Evolutionary conservation across 2,888 invertebrate species (phyloP).

Genomic region (Orchestes rusci): DNA sequence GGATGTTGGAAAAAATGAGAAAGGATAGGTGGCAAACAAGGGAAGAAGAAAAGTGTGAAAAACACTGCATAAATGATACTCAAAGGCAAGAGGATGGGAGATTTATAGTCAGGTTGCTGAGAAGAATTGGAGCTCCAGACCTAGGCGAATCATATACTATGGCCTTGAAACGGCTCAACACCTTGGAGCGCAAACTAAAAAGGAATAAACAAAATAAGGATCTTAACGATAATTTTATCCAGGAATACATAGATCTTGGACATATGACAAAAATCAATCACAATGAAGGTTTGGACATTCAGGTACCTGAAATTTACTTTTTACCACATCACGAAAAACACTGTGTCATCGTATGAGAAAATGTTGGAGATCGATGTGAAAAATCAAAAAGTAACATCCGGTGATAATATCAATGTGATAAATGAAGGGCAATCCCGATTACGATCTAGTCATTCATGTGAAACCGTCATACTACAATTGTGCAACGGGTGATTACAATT

Average conservation of each 20-base stretch:
- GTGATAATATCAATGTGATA: no score
- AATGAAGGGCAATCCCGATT: no score
- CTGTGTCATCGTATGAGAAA: no score
- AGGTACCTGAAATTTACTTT: neutral
- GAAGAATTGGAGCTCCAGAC: neutral
- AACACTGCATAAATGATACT: slow-evolving; percentile 1
- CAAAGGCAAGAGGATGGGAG: neutral
- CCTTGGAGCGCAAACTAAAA: slow-evolving; percentile 6
- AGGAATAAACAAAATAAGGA: slow-evolving; percentile 4
- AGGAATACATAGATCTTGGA: slow-evolving; percentile 14
- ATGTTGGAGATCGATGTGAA: no score
- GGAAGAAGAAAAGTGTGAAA: slow-evolving; percentile 12
- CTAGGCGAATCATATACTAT: slow-evolving; percentile 7
- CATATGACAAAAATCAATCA: slow-evolving; percentile 3
- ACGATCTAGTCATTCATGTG: no score
- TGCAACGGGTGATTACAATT: no score
- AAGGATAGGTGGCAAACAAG: neutral
- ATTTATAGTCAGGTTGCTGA: slow-evolving; percentile 10
- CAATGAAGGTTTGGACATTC: neutral
- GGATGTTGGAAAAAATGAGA: slow-evolving; percentile 6
- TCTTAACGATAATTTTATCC: slow-evolving; percentile 3
- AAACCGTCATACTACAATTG: no score
- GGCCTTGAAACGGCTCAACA: slow-evolving; percentile 9
- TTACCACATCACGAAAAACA: slow-evolving; percentile 14
- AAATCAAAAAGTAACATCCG: no score